Percentiles rank a stretch among this genome's conserved stretches.
phyloP scores from a whole-genome alignment of 2,113 vertebrate species.

The Syngnathoides biaculeatus region DNA sequence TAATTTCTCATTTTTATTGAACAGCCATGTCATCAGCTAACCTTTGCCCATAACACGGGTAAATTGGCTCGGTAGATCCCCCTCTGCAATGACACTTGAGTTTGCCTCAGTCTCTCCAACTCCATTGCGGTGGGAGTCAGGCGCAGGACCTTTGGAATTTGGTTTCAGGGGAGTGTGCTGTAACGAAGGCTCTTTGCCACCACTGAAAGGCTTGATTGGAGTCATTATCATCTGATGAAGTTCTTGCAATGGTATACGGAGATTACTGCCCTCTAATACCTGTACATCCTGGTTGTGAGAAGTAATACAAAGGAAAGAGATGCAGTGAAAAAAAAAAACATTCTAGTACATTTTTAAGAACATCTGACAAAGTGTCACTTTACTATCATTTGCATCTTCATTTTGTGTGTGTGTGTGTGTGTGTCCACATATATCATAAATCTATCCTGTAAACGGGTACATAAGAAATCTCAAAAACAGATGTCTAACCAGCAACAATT shows the following conservation, averaged over 20 bases:
- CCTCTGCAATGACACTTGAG: conserved; percentile 78
- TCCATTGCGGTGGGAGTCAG: conserved; percentile 75
- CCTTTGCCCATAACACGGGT: conserved; percentile 99
- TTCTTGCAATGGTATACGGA: conserved; percentile 89
- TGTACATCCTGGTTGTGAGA: conserved; percentile 78
- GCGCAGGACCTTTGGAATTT: conserved; percentile 75
- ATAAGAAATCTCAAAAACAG: too few relatives aligned
- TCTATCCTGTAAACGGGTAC: background rate
- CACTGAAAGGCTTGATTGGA: conserved; percentile 85
- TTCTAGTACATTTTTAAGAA: background rate
- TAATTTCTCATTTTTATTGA: background rate
- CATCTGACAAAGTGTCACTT: background rate
- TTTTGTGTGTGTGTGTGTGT: background rate
- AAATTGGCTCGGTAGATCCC: conserved; percentile 92
- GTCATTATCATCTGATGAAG: conserved; percentile 98
- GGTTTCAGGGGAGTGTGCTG: conserved; percentile 76
- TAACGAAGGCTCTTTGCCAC: conserved; percentile 70
- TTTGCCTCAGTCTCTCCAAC: conserved; percentile 83
- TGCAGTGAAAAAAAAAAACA: background rate
- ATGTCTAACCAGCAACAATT: conserved; percentile 42
- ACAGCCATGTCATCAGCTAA: conserved; percentile 44
- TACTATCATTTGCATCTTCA: conserved; percentile 1
- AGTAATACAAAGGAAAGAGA: background rate
- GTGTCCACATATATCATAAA: too few relatives aligned
- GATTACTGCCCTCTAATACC: conserved; percentile 85